Evolutionary conservation across 2,797 vertebrate genomes (phyloP).

Genomic region (Urocyon cinereoargenteus): DNA sequence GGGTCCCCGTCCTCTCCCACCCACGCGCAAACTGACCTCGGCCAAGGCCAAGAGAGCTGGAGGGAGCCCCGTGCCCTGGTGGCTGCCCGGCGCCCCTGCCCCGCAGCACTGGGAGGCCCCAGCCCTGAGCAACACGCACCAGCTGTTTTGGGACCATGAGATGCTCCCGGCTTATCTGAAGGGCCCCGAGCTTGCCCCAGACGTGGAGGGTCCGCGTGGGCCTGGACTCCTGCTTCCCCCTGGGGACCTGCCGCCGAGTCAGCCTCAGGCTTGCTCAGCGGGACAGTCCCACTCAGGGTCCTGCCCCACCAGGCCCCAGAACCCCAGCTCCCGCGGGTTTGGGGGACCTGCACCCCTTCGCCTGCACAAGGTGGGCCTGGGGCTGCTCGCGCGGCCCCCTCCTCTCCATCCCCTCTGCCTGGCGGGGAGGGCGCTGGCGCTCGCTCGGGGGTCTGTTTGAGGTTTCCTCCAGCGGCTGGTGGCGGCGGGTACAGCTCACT

Average conservation of each 20-base stretch:
- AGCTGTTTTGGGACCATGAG: background rate
- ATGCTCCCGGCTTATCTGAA: background rate
- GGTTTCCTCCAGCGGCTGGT: constrained; percentile 72
- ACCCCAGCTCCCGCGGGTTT: background rate
- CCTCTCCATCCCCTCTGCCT: background rate
- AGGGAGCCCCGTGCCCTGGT: background rate
- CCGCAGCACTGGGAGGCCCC: background rate
- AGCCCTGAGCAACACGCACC: background rate
- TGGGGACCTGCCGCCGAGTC: background rate
- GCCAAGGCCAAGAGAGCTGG: background rate
- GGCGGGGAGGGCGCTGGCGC: background rate
- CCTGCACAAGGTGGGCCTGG: background rate
- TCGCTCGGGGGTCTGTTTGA: constrained; percentile 66
- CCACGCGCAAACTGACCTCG: background rate
- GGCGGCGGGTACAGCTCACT: constrained; percentile 73
- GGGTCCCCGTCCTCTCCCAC: background rate
- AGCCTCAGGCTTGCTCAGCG: background rate
- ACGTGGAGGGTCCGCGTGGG: background rate
- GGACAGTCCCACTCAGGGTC: background rate
- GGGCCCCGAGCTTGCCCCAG: background rate
- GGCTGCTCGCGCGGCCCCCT: background rate
- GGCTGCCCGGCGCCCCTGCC: background rate
- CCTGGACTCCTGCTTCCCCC: background rate
- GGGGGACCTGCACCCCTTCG: background rate
- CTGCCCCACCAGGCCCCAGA: background rate